Base-by-base conservation (phyloP, 2,888 invertebrate species). In the Anthrax anthrax region DNA sequence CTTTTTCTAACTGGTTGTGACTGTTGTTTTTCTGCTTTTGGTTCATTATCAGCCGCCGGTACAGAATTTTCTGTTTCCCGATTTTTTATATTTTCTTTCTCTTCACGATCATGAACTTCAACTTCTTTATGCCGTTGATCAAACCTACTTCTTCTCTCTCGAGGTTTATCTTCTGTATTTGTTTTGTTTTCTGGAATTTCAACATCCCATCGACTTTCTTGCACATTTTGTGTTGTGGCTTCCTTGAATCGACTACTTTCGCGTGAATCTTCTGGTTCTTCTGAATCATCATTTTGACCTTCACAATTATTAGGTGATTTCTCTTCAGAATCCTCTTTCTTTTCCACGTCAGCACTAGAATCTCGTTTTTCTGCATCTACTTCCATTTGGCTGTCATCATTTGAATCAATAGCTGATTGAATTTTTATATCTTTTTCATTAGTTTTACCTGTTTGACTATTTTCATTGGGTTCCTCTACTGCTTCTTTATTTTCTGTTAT, bases 1-100 rank as follows among this genome's bases (percentile, higher is more conserved):
- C 68, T 58, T 49, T 64, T 65, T 14, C 62, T 59, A 17, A 47
- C 69, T 67, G 40, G 73, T 60, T 50, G 66, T 60, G 67, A 70
- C 69, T 72, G 52, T 62, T 64, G 60, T 43, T 60, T 63, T 50
- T 60, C 57, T 55, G 60, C 64, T 37, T 56, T 51, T 56, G 52
- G 38, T 38, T 43, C 19, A 39, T 16, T 43, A 38, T 40, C 38
- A 18, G 10, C 38, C 12, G 43, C 41, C 17, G 37, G 39, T 18
- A 42, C 41, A n/a, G 37, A 47, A 39, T 47, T 53, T 39, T 44
- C 50, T 38, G 50, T 47, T 46, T 51, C 44, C 44, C 52, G 41
- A 55, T 50, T 45, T 47, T 54, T 45, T 55, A 58, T 51, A 57
- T 56, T 50, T 52, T 58, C 37, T 51, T 56, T 23, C 53, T 56